These are phyloP conservation scores for Limnephilus marmoratus DNA, from an alignment of 2,888 invertebrate genomes.

Conservation along the genomic window DNA sequence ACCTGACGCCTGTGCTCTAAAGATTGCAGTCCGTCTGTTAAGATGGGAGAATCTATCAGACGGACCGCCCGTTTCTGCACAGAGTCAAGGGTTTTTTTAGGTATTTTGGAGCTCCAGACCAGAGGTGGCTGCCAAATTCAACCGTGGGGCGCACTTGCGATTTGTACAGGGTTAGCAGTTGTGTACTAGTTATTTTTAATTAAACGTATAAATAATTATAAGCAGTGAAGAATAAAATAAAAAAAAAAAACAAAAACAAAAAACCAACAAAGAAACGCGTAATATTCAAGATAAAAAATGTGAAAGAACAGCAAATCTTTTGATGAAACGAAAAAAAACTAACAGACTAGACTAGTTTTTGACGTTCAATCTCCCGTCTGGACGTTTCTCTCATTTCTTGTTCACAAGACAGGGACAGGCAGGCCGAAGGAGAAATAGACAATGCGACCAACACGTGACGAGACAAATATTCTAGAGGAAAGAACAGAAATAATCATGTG, in stretches of 20 bases:
- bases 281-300: not conserved
- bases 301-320: not conserved
- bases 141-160: too few species aligned
- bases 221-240: not conserved
- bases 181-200: too few species aligned
- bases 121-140: too few species aligned
- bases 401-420: not conserved
- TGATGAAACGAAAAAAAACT: not conserved
- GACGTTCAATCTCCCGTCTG: slow-evolving; percentile 2
- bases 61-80: too few species aligned
- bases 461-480: not conserved
- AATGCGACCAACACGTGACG: not conserved
- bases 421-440: not conserved
- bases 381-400: not conserved
- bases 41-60: too few species aligned
- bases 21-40: too few species aligned
- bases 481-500: not conserved
- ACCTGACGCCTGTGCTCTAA: too few species aligned
- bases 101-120: too few species aligned
- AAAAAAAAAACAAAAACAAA: not conserved
- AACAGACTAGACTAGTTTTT: not conserved
- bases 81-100: too few species aligned
- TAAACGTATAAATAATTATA: too few species aligned
- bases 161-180: too few species aligned
- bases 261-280: not conserved